These are phyloP conservation scores for Onychorhynchus coronatus DNA, from an alignment of 2,113 vertebrate genomes.

Conservation along the genomic window DNA sequence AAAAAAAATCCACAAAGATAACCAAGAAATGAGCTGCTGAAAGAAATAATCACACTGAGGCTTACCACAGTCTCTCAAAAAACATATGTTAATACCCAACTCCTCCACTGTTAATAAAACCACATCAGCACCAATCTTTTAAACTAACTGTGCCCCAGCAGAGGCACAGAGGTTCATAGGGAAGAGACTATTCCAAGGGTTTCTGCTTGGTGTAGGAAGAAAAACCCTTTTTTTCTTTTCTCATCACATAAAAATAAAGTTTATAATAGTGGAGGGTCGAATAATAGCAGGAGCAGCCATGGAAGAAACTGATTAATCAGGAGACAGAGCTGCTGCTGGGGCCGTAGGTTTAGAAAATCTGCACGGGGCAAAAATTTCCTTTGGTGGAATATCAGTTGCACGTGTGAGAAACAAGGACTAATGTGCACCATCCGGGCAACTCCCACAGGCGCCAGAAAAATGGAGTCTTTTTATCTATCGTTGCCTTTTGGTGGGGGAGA, in stretches of 20 bases:
- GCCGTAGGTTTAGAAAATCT: neutral
- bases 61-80: neutral
- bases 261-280: neutral
- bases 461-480: neutral
- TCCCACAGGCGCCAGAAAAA: neutral
- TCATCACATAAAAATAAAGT: neutral
- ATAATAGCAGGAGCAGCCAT: neutral
- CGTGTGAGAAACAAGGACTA: neutral
- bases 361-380: neutral
- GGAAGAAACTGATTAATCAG: neutral
- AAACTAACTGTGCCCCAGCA: neutral
- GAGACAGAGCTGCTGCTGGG: neutral
- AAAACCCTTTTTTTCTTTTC: neutral
- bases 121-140: neutral
- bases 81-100: neutral
- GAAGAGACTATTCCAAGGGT: neutral
- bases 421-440: neutral
- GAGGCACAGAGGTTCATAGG: neutral
- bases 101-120: neutral
- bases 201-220: neutral
- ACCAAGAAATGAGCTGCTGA: neutral
- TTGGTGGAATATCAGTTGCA: neutral
- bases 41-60: neutral
- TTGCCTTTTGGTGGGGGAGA: neutral
- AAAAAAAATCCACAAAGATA: neutral